Conservation (phyloP, 2,113 vertebrate species). For the Arenaria interpres region DNA sequence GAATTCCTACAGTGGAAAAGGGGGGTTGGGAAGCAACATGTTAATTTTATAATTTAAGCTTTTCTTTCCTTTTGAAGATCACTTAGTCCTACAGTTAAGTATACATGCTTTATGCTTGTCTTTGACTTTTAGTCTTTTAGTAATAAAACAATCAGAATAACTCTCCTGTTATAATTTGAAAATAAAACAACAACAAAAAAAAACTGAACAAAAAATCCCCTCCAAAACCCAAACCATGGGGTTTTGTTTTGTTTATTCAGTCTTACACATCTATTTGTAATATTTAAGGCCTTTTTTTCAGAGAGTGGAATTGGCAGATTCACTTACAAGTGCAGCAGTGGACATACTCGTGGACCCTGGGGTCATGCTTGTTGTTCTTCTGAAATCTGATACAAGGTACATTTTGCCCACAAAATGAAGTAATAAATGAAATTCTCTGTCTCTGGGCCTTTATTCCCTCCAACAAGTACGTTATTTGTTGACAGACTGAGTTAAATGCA, state of each 20-base stretch:
- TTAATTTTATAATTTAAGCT: not conserved
- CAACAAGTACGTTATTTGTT: conserved; percentile 30
- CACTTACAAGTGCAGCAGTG: not conserved
- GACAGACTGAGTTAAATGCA: not conserved
- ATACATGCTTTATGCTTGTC: not conserved
- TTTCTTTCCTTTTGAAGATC: not conserved
- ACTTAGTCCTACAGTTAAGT: not conserved
- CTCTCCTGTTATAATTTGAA: not conserved
- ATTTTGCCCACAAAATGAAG: not conserved
- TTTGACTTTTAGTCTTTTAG: not conserved
- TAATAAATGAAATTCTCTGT: not conserved
- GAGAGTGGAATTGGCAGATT: not conserved
- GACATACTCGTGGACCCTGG: not conserved
- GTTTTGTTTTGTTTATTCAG: not conserved
- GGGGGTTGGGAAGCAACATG: rapidly evolving
- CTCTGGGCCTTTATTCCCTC: not conserved
- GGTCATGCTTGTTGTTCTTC: not conserved
- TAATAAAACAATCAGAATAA: not conserved
- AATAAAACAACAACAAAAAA: not conserved
- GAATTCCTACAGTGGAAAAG: not conserved
- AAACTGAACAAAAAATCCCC: not conserved
- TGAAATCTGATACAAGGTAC: not conserved
- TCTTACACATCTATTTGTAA: not conserved
- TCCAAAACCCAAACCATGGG: rapidly evolving
- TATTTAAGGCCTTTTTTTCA: not conserved